These are phyloP conservation scores for Elysia chlorotica DNA, from an alignment of 1,140 invertebrate species.

Conservation along the genomic window DNA sequence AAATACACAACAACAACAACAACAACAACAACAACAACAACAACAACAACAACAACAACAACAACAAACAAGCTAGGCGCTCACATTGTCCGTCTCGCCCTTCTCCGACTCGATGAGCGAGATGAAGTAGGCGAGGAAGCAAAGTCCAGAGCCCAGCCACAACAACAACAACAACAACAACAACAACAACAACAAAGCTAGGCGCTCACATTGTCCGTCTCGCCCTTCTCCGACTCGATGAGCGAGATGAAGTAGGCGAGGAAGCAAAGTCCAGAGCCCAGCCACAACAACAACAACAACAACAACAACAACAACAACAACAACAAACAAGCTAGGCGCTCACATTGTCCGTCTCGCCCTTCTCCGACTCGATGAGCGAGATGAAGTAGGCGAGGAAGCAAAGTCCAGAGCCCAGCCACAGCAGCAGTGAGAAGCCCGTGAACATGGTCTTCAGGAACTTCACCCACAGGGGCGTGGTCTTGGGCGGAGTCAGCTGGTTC, in stretches of 20 bases:
- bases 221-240: background rate
- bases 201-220: background rate
- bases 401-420: slow-evolving; percentile 4
- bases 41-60: no score
- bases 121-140: no score
- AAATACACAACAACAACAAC: no score
- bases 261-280: background rate
- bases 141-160: background rate
- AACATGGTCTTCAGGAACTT: slow-evolving; percentile 17
- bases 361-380: background rate
- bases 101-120: no score
- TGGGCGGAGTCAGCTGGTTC: slow-evolving; percentile 7
- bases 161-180: background rate
- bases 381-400: slow-evolving; percentile 4
- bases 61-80: background rate
- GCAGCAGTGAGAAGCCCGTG: slow-evolving; percentile 12
- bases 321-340: background rate
- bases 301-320: background rate
- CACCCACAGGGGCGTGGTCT: slow-evolving; percentile 11
- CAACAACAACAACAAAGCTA: background rate
- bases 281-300: background rate
- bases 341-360: slow-evolving; percentile 1
- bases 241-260: background rate
- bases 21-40: no score
- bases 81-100: background rate